A percentile compares a stretch with the other conserved stretches of the same genome.
Conservation (phyloP, 1,140 invertebrate species). For the Drosophila albomicans region DNA sequence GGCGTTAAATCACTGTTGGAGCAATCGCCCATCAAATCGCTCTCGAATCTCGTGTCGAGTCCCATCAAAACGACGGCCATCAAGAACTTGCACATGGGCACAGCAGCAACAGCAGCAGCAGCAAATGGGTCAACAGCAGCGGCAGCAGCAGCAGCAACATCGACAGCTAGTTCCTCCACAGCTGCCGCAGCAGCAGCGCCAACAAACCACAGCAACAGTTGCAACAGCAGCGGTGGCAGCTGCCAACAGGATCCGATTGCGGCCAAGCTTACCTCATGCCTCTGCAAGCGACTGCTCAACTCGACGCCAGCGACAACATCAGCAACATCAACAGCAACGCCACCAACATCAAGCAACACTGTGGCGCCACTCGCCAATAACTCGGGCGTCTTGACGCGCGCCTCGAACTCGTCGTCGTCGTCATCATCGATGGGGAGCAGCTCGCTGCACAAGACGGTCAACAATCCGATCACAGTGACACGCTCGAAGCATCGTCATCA, state of each 20-base stretch:
- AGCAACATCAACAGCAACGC: conserved; percentile 7
- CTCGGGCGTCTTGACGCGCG: conserved; percentile 22
- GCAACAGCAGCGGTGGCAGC: conserved; percentile 50
- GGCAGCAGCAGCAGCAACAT: background rate
- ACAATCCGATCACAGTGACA: conserved; percentile 68
- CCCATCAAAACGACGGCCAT: conserved; percentile 85
- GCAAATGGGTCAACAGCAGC: background rate
- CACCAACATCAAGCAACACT: conserved; percentile 9
- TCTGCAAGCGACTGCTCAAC: conserved; percentile 81
- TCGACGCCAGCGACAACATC: conserved; percentile 14
- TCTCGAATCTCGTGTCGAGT: conserved; percentile 88
- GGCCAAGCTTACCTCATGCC: conserved; percentile 85
- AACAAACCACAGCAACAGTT: background rate
- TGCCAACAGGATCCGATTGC: conserved; percentile 85
- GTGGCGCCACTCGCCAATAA: conserved; percentile 20
- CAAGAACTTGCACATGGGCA: conserved; percentile 78
- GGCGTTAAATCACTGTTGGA: conserved; percentile 75
- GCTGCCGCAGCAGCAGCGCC: background rate
- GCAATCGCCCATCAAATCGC: conserved; percentile 87
- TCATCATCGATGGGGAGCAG: background rate
- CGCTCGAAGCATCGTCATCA: conserved; percentile 75
- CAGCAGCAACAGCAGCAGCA: background rate
- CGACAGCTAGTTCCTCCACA: conserved; percentile 45
- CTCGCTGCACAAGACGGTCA: conserved; percentile 76
- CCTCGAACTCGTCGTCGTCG: background rate